Conservation (phyloP, 2,113 vertebrate genomes). For the Athene cunicularia region DNA sequence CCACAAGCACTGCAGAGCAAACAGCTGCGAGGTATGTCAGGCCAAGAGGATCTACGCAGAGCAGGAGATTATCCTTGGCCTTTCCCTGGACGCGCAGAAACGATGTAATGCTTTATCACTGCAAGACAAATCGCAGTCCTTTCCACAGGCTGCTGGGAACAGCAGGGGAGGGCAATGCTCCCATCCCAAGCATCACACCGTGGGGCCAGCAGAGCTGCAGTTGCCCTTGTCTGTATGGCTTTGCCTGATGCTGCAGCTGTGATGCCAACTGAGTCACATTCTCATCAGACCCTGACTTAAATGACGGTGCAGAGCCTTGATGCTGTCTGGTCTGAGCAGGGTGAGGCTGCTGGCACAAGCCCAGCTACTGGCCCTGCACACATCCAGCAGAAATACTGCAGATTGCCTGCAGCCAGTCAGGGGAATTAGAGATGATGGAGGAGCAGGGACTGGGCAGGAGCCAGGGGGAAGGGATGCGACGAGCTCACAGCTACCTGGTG, state of each 20-base stretch:
- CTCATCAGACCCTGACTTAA: not conserved
- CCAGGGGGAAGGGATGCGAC: not conserved
- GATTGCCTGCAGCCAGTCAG: not conserved
- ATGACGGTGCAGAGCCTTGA: not conserved
- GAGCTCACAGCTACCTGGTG: not conserved
- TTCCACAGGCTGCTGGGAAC: not conserved
- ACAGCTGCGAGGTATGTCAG: accelerated
- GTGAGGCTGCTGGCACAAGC: not conserved
- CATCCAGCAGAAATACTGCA: not conserved
- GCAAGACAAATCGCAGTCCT: not conserved
- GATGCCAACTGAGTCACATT: not conserved
- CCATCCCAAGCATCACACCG: no score
- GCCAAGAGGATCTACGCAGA: not conserved
- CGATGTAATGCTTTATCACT: not conserved
- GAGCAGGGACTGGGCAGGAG: not conserved
- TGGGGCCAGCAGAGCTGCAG: not conserved
- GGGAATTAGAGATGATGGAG: not conserved
- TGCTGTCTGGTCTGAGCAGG: not conserved
- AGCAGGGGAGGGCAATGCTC: not conserved
- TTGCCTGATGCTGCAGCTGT: not conserved
- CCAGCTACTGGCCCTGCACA: not conserved
- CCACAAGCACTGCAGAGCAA: not conserved
- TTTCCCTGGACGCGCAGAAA: not conserved
- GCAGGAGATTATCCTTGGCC: not conserved
- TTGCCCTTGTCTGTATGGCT: accelerated